Base-by-base conservation (phyloP, 2,113 vertebrate genomes). In the Neogale vison region DNA sequence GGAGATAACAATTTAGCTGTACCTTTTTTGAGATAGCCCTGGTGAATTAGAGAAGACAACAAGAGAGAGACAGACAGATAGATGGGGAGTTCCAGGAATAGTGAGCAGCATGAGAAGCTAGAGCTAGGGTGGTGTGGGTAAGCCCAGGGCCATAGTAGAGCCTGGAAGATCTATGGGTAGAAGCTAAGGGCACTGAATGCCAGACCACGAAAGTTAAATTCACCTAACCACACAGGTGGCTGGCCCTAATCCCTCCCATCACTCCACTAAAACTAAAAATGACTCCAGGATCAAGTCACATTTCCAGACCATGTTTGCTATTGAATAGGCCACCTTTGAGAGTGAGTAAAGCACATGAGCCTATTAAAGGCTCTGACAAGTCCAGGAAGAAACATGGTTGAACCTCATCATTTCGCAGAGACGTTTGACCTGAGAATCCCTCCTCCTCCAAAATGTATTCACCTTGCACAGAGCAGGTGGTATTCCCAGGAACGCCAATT, bases 31-130 rank as follows among this genome's bases (percentile, higher is more conserved):
- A 80, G 42, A 42, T 1, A 39, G 20, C 69, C 55, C 42, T 26
- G 14, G 69, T 42, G 17, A 55, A 42, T 15, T 3, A 57, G 34
- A 36, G 36, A 34, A 61, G 79, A 79, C 45, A 20, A n/a, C 21
- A 57, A 45, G 71, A 76, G 39, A 23, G 18, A 23, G 26, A 17
- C 12, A 79, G 36, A 63, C 31, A 59, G 63, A 80, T 6, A 14
- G 52, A 71, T 1, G 23, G 31, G 9, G 63, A 15, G 9, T n/a
- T 26, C 74, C 23, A 55, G 74, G 29, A 39, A 29, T 26, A 52
- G 52, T 61, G 21, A 3, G 7, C 24, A 23, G 36, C 3, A 0
- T 9, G 76, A 61, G 50, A 9, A 0, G 24, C 23, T 8, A 5
- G 42, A 72, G 45, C 36, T 20, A 3, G 12, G 2, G 2, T 50